phyloP scores from a whole-genome alignment of 2,888 invertebrate genomes.

The Agrochola lychnidis region DNA sequence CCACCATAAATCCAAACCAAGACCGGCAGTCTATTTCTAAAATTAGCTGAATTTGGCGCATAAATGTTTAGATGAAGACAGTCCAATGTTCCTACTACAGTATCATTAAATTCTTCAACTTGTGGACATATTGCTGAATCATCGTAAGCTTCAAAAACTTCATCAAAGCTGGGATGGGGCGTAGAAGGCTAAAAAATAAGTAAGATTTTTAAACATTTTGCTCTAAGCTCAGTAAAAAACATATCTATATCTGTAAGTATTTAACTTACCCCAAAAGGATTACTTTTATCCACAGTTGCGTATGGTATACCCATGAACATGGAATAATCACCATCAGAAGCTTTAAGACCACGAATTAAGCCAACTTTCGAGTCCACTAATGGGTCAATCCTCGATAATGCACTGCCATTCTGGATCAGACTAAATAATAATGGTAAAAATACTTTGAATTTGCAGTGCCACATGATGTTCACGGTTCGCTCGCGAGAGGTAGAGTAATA shows the following conservation, averaged over 20 bases:
- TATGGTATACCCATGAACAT: slow-evolving; percentile 83
- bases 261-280: slow-evolving; percentile 81
- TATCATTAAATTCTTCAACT: slow-evolving; percentile 67
- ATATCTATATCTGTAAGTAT: not conserved
- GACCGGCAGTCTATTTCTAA: slow-evolving; percentile 73
- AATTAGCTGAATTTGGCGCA: slow-evolving; percentile 74
- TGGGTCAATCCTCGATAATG: slow-evolving; percentile 71
- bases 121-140: slow-evolving; percentile 79
- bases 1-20: slow-evolving; percentile 80
- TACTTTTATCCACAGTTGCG: slow-evolving; percentile 71
- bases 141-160: slow-evolving; percentile 76
- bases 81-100: slow-evolving; percentile 72
- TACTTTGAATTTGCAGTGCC: slow-evolving; percentile 33
- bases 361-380: slow-evolving; percentile 76
- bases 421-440: slow-evolving; percentile 50
- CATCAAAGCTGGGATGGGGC: slow-evolving; percentile 72
- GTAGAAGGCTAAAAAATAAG: slow-evolving; percentile 69
- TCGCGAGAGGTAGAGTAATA: slow-evolving; percentile 2
- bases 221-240: not conserved
- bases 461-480: slow-evolving; percentile 51
- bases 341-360: slow-evolving; percentile 74
- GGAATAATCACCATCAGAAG: slow-evolving; percentile 75
- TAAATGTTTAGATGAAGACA: slow-evolving; percentile 78
- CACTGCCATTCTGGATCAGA: slow-evolving; percentile 52
- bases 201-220: not conserved